Conservation (phyloP, 2,797 vertebrate species). For the Valencia hispanica region DNA sequence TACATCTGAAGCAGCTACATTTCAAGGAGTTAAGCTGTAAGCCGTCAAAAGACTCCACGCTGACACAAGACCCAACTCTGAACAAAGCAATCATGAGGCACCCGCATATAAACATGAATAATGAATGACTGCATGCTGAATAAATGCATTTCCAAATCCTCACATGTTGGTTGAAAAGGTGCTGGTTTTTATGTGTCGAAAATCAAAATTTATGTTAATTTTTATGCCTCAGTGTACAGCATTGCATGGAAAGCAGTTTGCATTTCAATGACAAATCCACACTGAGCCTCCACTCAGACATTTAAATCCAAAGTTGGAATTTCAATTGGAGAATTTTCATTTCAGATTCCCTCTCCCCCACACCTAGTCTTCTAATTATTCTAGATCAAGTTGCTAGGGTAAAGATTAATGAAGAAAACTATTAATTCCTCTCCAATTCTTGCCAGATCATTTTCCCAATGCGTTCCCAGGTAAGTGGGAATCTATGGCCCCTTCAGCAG, state of each 20-base stretch:
- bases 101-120: constrained; percentile 70
- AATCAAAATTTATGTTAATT: constrained; percentile 75
- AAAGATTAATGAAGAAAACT: background rate
- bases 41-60: constrained; percentile 51
- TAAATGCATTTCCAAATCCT: constrained; percentile 65
- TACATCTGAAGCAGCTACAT: constrained; percentile 52
- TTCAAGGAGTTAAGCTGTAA: constrained; percentile 64
- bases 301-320: constrained; percentile 76
- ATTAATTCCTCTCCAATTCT: background rate
- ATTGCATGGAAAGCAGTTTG: constrained; percentile 66
- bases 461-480: background rate
- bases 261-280: constrained; percentile 78
- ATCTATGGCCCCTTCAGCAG: background rate
- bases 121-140: constrained; percentile 72
- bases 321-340: constrained; percentile 65
- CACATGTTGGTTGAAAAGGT: constrained; percentile 62
- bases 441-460: background rate
- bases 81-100: constrained; percentile 66
- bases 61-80: constrained; percentile 64
- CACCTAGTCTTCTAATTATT: constrained; percentile 35
- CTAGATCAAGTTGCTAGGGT: background rate
- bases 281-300: constrained; percentile 73
- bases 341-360: constrained; percentile 33
- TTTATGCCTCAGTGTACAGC: constrained; percentile 53
- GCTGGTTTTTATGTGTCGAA: constrained; percentile 56